Base-by-base conservation (phyloP, 2,797 vertebrate species). In the Emys orbicularis region DNA sequence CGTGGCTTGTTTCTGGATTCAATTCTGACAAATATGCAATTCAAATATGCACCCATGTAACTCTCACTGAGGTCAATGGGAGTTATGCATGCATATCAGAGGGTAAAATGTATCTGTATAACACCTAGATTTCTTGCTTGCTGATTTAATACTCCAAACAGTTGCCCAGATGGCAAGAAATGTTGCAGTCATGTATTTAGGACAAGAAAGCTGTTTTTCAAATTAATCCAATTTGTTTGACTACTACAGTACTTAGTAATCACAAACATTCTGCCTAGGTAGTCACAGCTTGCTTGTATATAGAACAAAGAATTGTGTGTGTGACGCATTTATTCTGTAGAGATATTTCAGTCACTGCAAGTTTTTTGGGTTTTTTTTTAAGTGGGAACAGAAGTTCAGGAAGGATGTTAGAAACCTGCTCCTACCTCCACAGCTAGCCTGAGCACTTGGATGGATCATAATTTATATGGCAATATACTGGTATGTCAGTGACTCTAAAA, bases 251-350 rank as follows among this genome's bases (percentile, higher is more conserved):
- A 29, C 27, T 57, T 25, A 11, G 54, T 25, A 56, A 56, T 56
- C 25, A 8, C 25, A 57, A 29, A 25, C 25, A 12, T 79, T 84
- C 86, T 84, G 31, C 76, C 90, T 0, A 0, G 83, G 47, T 61
- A 83, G 56, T 23, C 56, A 18, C 0, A 1, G 47, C 57, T 88
- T 86, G 4, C 34, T 82, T 61, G 86, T 49, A 89, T 53, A 7
- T 81, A 49, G 49, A 93, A 88, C 37, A n/a, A 1, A 3, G 76
- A 81, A 49, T 79, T 57, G 29, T 27, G 25, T 56, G 54, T 25
- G 27, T 57, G 11, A 57, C 12, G 56, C 56, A 12, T 57, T 57
- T 27, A 27, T 57, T 57, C 25, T 29, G 56, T 27, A 65, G 3
- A 61, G 34, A 34, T 57, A 29, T 57, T 27, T 61, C 59, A 18